phyloP scores from a whole-genome alignment of 2,797 vertebrate genomes.

The Lepilemur ruficaudatus region DNA sequence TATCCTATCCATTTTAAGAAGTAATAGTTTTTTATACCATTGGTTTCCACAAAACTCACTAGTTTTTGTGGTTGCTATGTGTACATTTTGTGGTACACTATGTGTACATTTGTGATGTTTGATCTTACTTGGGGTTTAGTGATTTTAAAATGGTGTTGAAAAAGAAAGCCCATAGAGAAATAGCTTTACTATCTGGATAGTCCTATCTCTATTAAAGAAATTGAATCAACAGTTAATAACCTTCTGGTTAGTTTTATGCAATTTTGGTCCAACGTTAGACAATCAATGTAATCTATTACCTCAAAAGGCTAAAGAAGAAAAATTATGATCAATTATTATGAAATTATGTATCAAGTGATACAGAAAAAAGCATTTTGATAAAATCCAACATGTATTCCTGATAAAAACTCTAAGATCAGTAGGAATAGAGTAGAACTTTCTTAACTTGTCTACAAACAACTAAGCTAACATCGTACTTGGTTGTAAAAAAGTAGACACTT shows the following conservation, averaged over 20 bases:
- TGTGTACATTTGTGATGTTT: background rate
- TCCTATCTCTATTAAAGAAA: background rate
- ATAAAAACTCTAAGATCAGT: background rate
- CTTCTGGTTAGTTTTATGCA: background rate
- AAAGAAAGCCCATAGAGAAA: background rate
- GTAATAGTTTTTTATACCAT: background rate
- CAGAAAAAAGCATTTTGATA: background rate
- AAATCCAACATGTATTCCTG: background rate
- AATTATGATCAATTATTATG: background rate
- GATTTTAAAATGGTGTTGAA: background rate
- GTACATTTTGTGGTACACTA: background rate
- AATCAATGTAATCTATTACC: background rate
- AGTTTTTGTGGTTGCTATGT: background rate
- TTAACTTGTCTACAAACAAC: background rate
- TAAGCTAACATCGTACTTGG: background rate
- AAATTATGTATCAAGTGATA: background rate
- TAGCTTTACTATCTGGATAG: background rate
- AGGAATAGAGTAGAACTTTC: background rate
- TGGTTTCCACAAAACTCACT: background rate
- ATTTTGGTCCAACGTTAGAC: background rate
- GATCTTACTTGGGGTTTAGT: background rate
- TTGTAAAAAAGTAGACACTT: background rate
- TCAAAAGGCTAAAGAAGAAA: background rate
- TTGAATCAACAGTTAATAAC: background rate
- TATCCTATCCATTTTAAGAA: background rate